Evolutionary conservation across 2,888 invertebrate species (phyloP), one percentile per base, ranked within the genome.

Genomic region (Fragum whitleyi): DNA sequence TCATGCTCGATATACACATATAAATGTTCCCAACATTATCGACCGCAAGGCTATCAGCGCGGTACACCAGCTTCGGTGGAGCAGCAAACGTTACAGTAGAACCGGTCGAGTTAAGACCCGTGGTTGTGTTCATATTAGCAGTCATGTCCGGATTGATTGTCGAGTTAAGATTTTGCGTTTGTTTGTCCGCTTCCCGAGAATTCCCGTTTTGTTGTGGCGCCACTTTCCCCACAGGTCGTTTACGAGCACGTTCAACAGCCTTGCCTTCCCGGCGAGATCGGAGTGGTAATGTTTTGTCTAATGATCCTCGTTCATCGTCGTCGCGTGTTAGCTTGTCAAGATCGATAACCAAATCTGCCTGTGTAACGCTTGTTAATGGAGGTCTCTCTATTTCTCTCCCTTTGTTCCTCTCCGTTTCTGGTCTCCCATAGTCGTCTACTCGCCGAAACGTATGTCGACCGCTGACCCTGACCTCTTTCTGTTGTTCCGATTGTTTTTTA

Each of bases 1-100:
- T 85, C 53, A 53, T 68, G 51, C 77, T 79, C 16, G 79, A 80
- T 70, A 85, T 80, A 55, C 81, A 82, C 19, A 82, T 72, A 57
- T 85, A 85, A 11, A 85, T 72, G 28, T 82, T 82, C 2, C 85
- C 85, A 19, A 28, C 59, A n/a, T 77, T 77, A 51, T 85, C 85
- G 5, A 82, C 78, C 3, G 79, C 72, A 19, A 85, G 57, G 36
- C 81, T 79, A 47, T 85, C 85, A 0, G 85, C 81, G 16, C 79
- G 62, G 39, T 79, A 79, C 14, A 81, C 61, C 21, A 81, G 74
- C 53, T 76, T 81, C 19, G 79, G 81, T 26, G 81, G 79, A 6
- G 57, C 42, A 0, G 71, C 6, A 23, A 71, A 74, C 19, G 57
- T 42, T n/a, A 69, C 57, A 16, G 82, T 78, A 0, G 74, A 76